Evolutionary conservation across 2,888 invertebrate species (phyloP).

Genomic region (Ferdinandea cuprea): DNA sequence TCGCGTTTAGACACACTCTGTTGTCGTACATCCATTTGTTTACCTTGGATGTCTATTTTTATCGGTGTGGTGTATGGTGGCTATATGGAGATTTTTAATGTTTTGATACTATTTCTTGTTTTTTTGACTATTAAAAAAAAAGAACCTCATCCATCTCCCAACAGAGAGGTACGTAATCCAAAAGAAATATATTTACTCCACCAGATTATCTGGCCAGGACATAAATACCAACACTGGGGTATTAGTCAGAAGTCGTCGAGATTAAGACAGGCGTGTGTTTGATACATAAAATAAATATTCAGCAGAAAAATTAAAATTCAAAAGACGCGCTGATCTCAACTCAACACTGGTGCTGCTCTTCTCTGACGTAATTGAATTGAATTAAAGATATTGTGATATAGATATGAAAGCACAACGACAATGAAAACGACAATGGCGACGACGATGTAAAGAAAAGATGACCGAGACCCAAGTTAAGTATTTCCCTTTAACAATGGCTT

Average conservation of each 20-base stretch:
- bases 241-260: slow-evolving; percentile 43
- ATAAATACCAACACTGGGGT: slow-evolving; percentile 13
- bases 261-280: slow-evolving; percentile 3
- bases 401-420: slow-evolving; percentile 5
- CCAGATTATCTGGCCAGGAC: slow-evolving; percentile 34
- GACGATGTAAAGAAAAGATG: slow-evolving; percentile 39
- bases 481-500: slow-evolving; percentile 52
- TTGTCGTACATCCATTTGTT: slow-evolving; percentile 54
- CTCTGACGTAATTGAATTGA: slow-evolving; percentile 67
- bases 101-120: slow-evolving; percentile 46
- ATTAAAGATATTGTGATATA: slow-evolving; percentile 19
- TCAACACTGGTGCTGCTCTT: too few species aligned
- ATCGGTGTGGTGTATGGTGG: slow-evolving; percentile 61
- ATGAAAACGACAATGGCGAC: not conserved
- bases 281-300: slow-evolving; percentile 43
- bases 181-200: slow-evolving; percentile 16
- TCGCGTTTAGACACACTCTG: slow-evolving; percentile 37
- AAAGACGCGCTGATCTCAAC: slow-evolving; percentile 34
- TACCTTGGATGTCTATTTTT: slow-evolving; percentile 72
- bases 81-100: slow-evolving; percentile 66
- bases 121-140: slow-evolving; percentile 18
- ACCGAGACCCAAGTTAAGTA: slow-evolving; percentile 54
- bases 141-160: slow-evolving; percentile 25
- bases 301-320: slow-evolving; percentile 53
- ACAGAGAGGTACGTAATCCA: slow-evolving; percentile 22